Conservation (phyloP, 2,113 vertebrate species). For the Laterallus jamaicensis region DNA sequence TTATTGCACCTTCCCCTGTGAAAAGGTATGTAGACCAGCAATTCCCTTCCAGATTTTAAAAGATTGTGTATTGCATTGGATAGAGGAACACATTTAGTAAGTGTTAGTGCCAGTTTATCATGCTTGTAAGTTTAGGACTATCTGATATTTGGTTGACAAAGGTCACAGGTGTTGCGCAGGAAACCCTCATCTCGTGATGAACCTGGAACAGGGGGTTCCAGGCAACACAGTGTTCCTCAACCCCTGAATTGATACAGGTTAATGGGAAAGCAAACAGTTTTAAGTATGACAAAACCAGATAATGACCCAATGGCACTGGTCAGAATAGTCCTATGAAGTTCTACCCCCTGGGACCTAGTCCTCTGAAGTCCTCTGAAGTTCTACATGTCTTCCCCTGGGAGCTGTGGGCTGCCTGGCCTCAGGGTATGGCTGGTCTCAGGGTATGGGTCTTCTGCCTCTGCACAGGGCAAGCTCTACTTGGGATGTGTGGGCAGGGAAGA, state of each 20-base stretch:
- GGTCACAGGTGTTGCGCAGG: not conserved
- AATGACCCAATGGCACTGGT: not conserved
- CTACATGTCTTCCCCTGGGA: accelerated
- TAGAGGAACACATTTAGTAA: not conserved
- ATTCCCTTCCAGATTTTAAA: not conserved
- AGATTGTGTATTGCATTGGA: not conserved
- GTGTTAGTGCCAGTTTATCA: not conserved
- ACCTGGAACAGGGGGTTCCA: not conserved
- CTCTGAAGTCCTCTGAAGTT: not conserved
- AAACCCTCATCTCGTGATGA: not conserved
- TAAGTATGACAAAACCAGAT: not conserved
- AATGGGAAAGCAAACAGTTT: not conserved
- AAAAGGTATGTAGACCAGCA: slow-evolving; percentile 74
- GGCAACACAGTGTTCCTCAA: not conserved
- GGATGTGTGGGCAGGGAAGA: not conserved
- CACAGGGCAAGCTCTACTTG: not conserved
- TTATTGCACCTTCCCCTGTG: slow-evolving; percentile 78
- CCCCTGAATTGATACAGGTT: not conserved
- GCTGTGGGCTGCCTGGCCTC: not conserved
- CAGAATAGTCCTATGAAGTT: not conserved
- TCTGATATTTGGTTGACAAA: not conserved
- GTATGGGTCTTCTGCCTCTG: not conserved
- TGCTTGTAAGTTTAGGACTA: not conserved
- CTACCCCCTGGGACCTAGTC: not conserved
- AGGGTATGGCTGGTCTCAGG: not conserved